Base-by-base conservation (phyloP, 2,888 invertebrate species). In the Belgica antarctica region DNA sequence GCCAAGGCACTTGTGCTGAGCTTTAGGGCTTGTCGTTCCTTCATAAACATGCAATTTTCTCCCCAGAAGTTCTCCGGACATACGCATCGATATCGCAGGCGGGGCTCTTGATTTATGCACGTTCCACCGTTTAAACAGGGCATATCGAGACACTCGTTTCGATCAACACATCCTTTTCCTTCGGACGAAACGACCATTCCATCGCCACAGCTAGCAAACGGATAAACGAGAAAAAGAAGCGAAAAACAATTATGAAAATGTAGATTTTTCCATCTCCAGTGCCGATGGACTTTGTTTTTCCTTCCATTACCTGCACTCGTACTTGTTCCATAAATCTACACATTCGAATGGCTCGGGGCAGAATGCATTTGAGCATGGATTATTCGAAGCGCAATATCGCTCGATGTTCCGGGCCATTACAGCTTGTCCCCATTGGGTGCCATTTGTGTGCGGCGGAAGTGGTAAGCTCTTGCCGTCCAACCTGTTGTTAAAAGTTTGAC, bases 1-100 rank as follows among this genome's bases (percentile, higher is more conserved):
- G 90, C 88, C 71, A 92, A 83, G 65, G 91, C 91, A 61, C 89
- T 89, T 83, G 88, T 87, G 76, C 89, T 88, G 74, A 92, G 83
- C 74, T 89, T 88, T 73, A 90, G 81, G 28, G 87, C 87, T 78
- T 87, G 87, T 72, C 88, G 89, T 76, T 89, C 89, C 75, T 87
- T 86, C 70, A 87, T 84, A 62, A 87, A 83, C 75, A 87, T 87
- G 77, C 89, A 89, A 77, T 87, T 86, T 75, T 86, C 86, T 62
- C 89, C 89, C 83, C 86, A 87, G 78, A 84, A 88, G 65, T 88
- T 87, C 72, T 86, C 86, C 0, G 84, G 86, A 75, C 89, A 89
- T 70, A 85, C 83, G 77, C 89, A 89, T 73, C 85, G 83, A 78
- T 87, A 89, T 25, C 87, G 83, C 71, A 85, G 81, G 62, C 84